phyloP scores from a whole-genome alignment of 2,888 invertebrate species.

The Rhodophaea formosa region DNA sequence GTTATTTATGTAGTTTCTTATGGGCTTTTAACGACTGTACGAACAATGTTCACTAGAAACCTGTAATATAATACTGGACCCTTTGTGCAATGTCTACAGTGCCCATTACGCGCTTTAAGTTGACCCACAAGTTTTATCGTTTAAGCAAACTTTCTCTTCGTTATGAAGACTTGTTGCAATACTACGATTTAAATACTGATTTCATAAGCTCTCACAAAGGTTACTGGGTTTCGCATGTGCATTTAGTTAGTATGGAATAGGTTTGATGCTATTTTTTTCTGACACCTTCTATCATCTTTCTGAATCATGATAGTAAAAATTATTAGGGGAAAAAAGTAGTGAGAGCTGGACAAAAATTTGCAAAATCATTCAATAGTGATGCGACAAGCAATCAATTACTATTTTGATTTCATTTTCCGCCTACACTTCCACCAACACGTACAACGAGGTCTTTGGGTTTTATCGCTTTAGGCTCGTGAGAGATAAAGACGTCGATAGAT shows the following conservation, averaged over 20 bases:
- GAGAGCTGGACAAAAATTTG: too few relatives aligned
- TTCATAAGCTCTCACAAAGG: not conserved
- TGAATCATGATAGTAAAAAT: too few relatives aligned
- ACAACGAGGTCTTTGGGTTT: too few relatives aligned
- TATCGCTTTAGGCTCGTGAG: too few relatives aligned
- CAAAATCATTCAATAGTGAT: too few relatives aligned
- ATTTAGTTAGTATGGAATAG: not conserved
- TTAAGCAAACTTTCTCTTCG: conserved; percentile 15
- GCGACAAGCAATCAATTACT: too few relatives aligned
- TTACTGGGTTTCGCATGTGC: not conserved
- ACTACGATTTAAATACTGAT: not conserved
- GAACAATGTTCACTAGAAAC: conserved; percentile 29
- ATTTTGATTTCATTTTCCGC: too few relatives aligned
- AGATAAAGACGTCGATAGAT: too few relatives aligned
- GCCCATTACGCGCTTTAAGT: conserved; percentile 3
- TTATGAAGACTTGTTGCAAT: conserved; percentile 4
- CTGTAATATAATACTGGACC: conserved; percentile 26
- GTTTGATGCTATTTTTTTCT: not conserved
- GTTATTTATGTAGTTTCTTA: too few relatives aligned
- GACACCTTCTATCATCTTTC: too few relatives aligned
- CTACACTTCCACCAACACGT: too few relatives aligned
- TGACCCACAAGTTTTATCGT: conserved; percentile 16
- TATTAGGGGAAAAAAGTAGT: too few relatives aligned
- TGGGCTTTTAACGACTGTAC: not conserved
- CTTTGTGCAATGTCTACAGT: conserved; percentile 1